Conservation (phyloP, 2,113 vertebrate species). For the Heterocephalus glaber region DNA sequence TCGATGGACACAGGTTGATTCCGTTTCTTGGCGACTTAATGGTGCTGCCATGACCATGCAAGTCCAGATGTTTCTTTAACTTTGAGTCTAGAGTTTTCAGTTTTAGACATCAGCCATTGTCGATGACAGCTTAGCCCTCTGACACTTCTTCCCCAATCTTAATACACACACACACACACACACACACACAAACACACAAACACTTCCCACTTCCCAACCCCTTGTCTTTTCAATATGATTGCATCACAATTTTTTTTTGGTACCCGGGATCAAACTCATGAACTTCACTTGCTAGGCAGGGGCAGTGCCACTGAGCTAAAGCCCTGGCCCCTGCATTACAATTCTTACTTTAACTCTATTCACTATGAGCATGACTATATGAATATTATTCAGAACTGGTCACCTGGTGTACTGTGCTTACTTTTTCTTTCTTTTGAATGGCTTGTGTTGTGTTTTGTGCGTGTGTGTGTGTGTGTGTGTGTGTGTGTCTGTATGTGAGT, state of each 20-base stretch:
- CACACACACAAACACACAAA: background rate
- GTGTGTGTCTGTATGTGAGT: background rate
- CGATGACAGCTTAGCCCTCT: background rate
- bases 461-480: background rate
- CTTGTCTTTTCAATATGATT: background rate
- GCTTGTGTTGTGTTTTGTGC: background rate
- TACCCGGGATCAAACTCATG: no score
- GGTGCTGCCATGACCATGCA: background rate
- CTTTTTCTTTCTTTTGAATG: background rate
- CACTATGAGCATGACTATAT: background rate
- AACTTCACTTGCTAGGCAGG: no score
- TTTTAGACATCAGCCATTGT: background rate
- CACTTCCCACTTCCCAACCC: background rate
- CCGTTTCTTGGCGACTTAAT: background rate
- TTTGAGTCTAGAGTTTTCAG: background rate
- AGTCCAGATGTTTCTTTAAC: background rate
- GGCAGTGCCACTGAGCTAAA: no score
- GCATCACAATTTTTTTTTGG: no score
- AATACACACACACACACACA: background rate
- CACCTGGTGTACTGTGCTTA: background rate
- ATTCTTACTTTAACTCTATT: background rate
- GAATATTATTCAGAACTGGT: background rate
- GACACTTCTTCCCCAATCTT: background rate
- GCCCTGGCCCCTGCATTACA: no score
- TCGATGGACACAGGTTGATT: no score